Evolutionary conservation across 2,113 vertebrate genomes (phyloP), one percentile per base, ranked within the genome.

Genomic region (Xenopus borealis): DNA sequence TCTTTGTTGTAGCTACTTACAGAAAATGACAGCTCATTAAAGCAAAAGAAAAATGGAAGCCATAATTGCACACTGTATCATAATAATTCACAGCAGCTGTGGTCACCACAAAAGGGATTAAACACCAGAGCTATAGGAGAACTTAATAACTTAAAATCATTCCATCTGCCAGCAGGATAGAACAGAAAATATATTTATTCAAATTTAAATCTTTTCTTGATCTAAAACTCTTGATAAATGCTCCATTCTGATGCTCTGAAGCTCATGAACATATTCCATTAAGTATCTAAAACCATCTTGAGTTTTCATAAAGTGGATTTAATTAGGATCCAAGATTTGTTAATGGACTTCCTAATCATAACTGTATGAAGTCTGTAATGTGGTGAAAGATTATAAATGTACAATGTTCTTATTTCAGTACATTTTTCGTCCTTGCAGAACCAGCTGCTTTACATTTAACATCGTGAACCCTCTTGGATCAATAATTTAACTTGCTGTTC

Each of bases 191-290:
- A 18, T 17, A 66, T 16, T 66, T 18, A 17, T 45, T 66, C 11
- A 13, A 50, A 40, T 46, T 66, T 46, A n/a, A 66, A 46, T 45
- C 18, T 46, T n/a, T 66, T 19, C n/a, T 20, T 64, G 17, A 19
- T 44, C 63, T 66, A n/a, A 19, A 66, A 46, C 11, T 45, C 40
- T 6, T 66, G n/a, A 45, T 66, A 66, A 66, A 66, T 64, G 18
- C 11, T 11, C 7, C 30, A 47, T 66, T 44, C 10, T 65, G 33
- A 18, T 10, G 63, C 33, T n/a, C 20, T 23, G 59, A 62, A 62
- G 23, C 59, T 27, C 19, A 23, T 23, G 20, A 11, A 23, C 23
- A 62, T 27, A 30, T 62, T 62, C 27, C 23, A 23, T 62, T 62
- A 62, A 62, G 53, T 18, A 55, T n/a, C 18, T 55, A 55, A 55